A percentile compares a stretch with the other conserved stretches of the same genome.
Conservation (phyloP, 2,797 vertebrate species). For the Hemibagrus guttatus region DNA sequence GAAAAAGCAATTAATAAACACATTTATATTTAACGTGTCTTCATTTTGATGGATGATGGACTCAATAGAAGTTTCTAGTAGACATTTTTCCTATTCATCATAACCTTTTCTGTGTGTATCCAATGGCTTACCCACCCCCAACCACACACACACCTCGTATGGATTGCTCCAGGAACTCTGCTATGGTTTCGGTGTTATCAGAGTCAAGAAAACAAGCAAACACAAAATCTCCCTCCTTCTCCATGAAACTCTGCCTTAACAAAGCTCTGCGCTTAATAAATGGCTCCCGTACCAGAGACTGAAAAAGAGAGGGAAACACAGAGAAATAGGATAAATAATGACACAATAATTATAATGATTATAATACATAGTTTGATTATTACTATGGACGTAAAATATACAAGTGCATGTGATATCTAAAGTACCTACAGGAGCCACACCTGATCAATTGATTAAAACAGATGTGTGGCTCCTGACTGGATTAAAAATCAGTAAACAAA, state of each 20-base stretch:
- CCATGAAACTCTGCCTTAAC: constrained; percentile 81
- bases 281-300: constrained; percentile 87
- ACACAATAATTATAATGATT: neutral
- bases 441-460: neutral
- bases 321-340: neutral
- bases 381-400: neutral
- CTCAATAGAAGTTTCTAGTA: neutral
- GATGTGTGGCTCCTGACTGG: neutral
- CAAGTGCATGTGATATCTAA: neutral
- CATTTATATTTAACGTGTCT: neutral
- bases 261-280: constrained; percentile 80
- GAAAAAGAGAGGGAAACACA: constrained; percentile 10
- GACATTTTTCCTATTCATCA: too few species aligned
- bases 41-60: neutral
- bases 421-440: neutral
- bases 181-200: constrained; percentile 81
- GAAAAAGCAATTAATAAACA: neutral
- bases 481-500: neutral
- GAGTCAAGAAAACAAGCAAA: constrained; percentile 85
- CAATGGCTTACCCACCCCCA: too few species aligned
- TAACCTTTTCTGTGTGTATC: neutral
- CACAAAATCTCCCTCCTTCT: constrained; percentile 87
- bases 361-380: neutral
- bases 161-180: constrained; percentile 90
- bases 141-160: constrained; percentile 74